phyloP scores from a whole-genome alignment of 2,797 vertebrate species.

The Chaetodon trifasciatus region DNA sequence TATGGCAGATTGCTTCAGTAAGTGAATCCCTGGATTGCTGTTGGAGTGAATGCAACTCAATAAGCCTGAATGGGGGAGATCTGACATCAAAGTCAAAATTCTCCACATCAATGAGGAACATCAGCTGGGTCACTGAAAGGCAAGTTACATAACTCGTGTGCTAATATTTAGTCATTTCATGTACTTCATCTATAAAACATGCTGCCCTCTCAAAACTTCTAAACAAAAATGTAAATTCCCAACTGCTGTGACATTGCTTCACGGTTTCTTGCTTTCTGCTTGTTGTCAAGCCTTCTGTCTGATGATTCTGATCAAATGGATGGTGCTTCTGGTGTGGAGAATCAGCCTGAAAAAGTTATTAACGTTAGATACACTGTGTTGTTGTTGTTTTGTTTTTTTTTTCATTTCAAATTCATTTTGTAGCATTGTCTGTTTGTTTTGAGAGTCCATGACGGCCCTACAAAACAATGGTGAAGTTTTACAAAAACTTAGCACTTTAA shows the following conservation, averaged over 20 bases:
- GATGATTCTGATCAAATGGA: conserved; percentile 38
- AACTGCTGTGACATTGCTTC: not conserved
- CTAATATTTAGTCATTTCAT: conserved; percentile 29
- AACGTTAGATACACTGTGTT: conserved; percentile 10
- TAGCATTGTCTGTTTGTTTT: not conserved
- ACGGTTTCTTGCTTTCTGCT: conserved; percentile 7
- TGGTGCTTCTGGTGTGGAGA: not conserved
- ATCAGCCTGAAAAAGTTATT: conserved; percentile 18
- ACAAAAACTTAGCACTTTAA: not conserved
- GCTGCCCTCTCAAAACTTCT: conserved; percentile 5
- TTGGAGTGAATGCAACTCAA: conserved; percentile 11
- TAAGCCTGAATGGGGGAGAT: conserved; percentile 19
- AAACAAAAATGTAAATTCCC: conserved; percentile 21
- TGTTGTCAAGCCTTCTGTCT: conserved; percentile 17
- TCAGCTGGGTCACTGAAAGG: conserved; percentile 26
- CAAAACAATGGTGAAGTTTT: not conserved
- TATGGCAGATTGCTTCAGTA: not conserved
- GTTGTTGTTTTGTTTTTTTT: not conserved
- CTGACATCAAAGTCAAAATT: conserved; percentile 23
- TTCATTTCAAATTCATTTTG: not conserved
- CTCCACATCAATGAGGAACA: conserved; percentile 8
- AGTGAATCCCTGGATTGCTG: not conserved
- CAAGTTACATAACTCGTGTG: conserved; percentile 27
- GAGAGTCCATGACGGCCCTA: not conserved
- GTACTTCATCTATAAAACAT: conserved; percentile 37